A percentile compares a stretch with the other conserved stretches of the same genome.
These are phyloP conservation scores for Drosophila fulvimacula DNA, from an alignment of 2,888 invertebrate genomes.

Conservation along the genomic window DNA sequence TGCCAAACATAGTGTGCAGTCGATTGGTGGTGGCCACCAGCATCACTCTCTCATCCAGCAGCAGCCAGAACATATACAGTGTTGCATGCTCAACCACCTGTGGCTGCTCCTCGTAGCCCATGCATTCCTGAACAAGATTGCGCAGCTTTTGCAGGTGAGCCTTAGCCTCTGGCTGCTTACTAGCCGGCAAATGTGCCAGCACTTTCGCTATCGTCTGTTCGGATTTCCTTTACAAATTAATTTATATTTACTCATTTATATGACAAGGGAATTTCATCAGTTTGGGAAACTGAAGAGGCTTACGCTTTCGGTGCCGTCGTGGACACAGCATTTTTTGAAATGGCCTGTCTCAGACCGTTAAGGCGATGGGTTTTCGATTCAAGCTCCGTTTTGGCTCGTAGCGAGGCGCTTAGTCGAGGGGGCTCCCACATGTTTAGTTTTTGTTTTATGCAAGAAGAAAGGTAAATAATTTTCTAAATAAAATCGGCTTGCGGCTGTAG, in stretches of 20 bases:
- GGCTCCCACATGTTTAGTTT: conserved; percentile 70
- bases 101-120: conserved; percentile 86
- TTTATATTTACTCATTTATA: background rate
- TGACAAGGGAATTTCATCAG: conserved; percentile 45
- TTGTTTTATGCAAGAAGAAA: conserved; percentile 15
- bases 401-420: conserved; percentile 88
- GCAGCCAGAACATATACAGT: conserved; percentile 87
- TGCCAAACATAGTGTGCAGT: conserved; percentile 87
- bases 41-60: conserved; percentile 87
- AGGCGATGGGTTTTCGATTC: conserved; percentile 82
- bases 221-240: conserved; percentile 35
- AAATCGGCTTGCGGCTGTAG: conserved; percentile 12
- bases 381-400: conserved; percentile 88
- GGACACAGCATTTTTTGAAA: conserved; percentile 18
- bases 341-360: conserved; percentile 27
- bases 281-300: conserved; percentile 56
- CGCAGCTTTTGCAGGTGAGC: conserved; percentile 82
- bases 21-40: conserved; percentile 87
- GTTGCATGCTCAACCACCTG: conserved; percentile 88
- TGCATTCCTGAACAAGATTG: conserved; percentile 83
- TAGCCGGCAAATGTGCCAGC: conserved; percentile 61
- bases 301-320: conserved; percentile 62
- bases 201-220: conserved; percentile 71
- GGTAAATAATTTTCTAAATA: conserved; percentile 7
- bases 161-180: conserved; percentile 67